Conservation (phyloP, 2,797 vertebrate genomes). For the Gorsachius magnificus region DNA sequence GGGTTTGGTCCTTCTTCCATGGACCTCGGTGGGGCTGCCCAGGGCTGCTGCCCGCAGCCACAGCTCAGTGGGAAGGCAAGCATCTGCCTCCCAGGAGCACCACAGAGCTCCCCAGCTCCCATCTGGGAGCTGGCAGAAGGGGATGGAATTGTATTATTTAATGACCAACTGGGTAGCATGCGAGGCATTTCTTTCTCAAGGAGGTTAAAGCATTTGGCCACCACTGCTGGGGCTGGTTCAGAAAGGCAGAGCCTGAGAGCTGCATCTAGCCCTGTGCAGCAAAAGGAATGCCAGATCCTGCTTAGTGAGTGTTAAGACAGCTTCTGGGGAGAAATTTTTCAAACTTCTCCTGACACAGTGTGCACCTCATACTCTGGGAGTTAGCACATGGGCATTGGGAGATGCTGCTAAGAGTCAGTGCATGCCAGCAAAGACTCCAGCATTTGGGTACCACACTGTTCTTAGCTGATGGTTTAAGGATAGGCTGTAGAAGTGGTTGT, state of each 20-base stretch:
- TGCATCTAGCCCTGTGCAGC: neutral
- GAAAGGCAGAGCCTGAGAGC: neutral
- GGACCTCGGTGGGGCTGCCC: rapidly evolving
- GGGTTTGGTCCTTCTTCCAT: rapidly evolving
- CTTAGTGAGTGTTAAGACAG: neutral
- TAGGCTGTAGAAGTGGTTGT: neutral
- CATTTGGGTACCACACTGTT: neutral
- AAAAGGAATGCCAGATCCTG: neutral
- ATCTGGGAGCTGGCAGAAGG: neutral
- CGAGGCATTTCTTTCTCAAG: neutral
- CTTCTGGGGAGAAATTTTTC: neutral
- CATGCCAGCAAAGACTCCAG: neutral
- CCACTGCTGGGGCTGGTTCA: neutral
- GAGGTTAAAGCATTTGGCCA: neutral
- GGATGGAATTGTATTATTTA: neutral
- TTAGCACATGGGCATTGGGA: neutral
- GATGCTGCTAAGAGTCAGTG: neutral
- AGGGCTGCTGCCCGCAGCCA: neutral
- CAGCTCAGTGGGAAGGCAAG: rapidly evolving
- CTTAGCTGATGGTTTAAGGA: neutral
- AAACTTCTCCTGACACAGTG: neutral
- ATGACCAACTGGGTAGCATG: neutral
- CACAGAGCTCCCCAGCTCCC: rapidly evolving
- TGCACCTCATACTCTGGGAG: neutral
- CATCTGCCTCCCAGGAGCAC: neutral